A percentile compares a stretch with the other conserved stretches of the same genome.
Conservation (phyloP, 2,797 vertebrate species). For the Enteromius treurensis region DNA sequence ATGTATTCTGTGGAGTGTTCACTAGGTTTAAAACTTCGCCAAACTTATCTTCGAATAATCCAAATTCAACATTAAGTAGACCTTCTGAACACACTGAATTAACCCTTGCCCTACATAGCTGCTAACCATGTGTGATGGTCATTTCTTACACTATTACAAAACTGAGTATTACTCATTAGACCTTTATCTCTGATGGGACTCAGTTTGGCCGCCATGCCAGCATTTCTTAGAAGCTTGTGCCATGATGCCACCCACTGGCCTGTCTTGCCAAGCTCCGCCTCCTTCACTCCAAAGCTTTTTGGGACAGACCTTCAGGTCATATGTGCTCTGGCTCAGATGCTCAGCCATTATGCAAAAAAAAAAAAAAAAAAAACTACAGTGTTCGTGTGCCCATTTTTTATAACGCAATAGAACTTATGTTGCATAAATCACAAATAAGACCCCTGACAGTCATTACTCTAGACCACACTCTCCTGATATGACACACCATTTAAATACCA, state of each 20-base stretch:
- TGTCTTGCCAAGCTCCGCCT: background rate
- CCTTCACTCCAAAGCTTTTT: background rate
- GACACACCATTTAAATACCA: constrained; percentile 36
- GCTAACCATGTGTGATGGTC: constrained; percentile 27
- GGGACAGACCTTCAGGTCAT: constrained; percentile 29
- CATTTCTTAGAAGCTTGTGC: constrained; percentile 47
- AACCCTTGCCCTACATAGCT: constrained; percentile 54
- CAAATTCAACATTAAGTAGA: constrained; percentile 24
- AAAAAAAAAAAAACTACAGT: constrained; percentile 4
- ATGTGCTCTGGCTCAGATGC: background rate
- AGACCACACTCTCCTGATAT: constrained; percentile 34
- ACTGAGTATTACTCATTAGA: constrained; percentile 34
- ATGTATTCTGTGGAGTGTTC: constrained; percentile 11
- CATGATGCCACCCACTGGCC: constrained; percentile 17
- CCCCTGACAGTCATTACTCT: constrained; percentile 43
- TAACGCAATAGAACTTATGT: constrained; percentile 44
- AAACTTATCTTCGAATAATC: constrained; percentile 30
- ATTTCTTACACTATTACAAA: constrained; percentile 36
- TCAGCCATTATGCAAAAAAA: background rate
- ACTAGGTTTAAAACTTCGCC: constrained; percentile 1
- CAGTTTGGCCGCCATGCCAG: constrained; percentile 22
- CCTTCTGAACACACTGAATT: constrained; percentile 16
- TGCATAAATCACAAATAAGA: constrained; percentile 53
- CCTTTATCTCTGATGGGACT: constrained; percentile 39
- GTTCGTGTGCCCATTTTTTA: background rate